Base-by-base conservation (phyloP, 2,888 invertebrate genomes). In the Eupithecia centaureata region DNA sequence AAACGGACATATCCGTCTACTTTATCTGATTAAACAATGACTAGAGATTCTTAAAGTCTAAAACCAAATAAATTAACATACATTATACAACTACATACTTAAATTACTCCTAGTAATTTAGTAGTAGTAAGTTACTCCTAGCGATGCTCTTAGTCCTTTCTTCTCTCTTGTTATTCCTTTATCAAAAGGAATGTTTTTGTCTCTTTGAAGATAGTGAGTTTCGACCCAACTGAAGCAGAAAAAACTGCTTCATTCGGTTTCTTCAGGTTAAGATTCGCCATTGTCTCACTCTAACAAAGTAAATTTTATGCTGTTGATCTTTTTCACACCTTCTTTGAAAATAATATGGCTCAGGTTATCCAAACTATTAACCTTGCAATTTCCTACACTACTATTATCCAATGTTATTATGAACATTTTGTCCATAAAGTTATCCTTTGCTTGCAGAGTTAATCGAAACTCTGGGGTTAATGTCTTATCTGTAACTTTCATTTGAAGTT, bases 311-410 rank as follows among this genome's bases (percentile, higher is more conserved):
- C 61, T 60, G 15, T 38, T 25, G 32, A 70, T 63, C 12, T 18
- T 63, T 22, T 66, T 56, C 3, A 66, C 57, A 28, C 69, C 69
- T 60, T 65, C 60, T 22, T 35, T 63, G 28, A 70, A 66, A 22
- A 27, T 5, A 30, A 70, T 70, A 33, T 60, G 33, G 30, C 18
- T 18, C 1, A 66, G 47, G 5, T 28, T 51, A n/a, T 66, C 51
- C 13, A 70, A 66, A 12, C 52, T 66, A 52, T 47, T 22, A 47
- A 47, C 47, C 18, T 22, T 10, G 47, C 47, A 47, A 47, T 18
- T 47, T 47, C 8, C 47, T 3, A 22, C 47, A 10, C 4, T 0
- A 12, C 22, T 47, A 12, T 22, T 3, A 10, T 47, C 22, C 10
- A 47, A 47, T 47, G 22, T 22, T 22, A 47, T 47, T 47, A 47